A percentile compares a stretch with the other conserved stretches of the same genome.
These are phyloP conservation scores for Holothuria leucospilota DNA, from an alignment of 53 echinoderm and acorn worm genomes.

Conservation along the genomic window DNA sequence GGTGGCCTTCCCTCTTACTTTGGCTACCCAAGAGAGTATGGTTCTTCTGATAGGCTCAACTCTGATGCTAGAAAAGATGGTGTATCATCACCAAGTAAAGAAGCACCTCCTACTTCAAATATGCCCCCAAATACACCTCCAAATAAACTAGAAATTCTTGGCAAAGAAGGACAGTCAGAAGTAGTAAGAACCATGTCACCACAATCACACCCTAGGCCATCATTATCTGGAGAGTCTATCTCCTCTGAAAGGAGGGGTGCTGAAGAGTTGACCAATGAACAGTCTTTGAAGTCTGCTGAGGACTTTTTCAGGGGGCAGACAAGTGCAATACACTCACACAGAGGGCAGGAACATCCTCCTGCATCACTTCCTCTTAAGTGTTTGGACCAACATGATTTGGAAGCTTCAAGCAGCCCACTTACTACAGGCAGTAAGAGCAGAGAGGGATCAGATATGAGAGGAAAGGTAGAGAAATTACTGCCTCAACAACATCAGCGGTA, in stretches of 20 bases:
- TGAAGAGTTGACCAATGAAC: slow-evolving; percentile 10
- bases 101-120: no score
- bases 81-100: no score
- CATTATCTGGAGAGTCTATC: no score
- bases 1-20: background rate
- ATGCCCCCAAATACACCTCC: no score
- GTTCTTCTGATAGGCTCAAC: no score
- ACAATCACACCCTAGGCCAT: no score
- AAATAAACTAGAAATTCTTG: no score
- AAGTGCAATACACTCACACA: slow-evolving; percentile 14
- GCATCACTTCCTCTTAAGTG: no score
- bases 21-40: background rate
- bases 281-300: slow-evolving; percentile 19
- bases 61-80: no score
- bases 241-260: background rate
- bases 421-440: background rate
- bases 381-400: background rate
- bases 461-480: background rate
- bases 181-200: no score
- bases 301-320: slow-evolving; percentile 11
- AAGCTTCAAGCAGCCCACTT: slow-evolving; percentile 9
- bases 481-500: background rate
- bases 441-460: background rate
- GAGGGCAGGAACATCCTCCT: background rate
- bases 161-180: no score